Evolutionary conservation across 2,888 invertebrate species (phyloP), one percentile per base, ranked within the genome.

Genomic region (Platerodrilus igneus): DNA sequence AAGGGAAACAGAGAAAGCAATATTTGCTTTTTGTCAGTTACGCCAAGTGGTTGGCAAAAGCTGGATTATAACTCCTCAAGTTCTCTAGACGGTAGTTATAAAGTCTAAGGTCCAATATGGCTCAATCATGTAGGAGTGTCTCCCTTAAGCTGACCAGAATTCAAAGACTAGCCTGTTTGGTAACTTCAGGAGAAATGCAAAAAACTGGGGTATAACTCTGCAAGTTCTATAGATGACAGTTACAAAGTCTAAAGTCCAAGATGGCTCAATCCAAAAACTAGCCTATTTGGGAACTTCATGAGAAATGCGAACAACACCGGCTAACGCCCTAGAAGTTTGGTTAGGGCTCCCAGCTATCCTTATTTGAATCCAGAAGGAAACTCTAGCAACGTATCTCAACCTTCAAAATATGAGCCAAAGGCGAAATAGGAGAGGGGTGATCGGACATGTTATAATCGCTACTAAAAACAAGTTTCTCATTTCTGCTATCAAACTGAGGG

Each of bases 101-200:
- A 28, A n/a, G n/a, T 17, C 28, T 4, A 16, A n/a, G 9, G 16
- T 28, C 8, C 15, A 14, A 8, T 15, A 28, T 6, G 17, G 17
- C n/a, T 28, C 28, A 28, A 6, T 28, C 6, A 14, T 28, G 2
- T 28, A 10, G 28, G 3, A 3, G 2, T 2, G 9, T 28, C 4
- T 13, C 13, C 3, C 13, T 10, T 4, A 26, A 11, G 8, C 13
- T 26, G 26, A 14, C 13, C 4, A 26, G 13, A 18, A 25, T 45
- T 2, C 41, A 40, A 15, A 18, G 44, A 4, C 35, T 46, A 4
- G 40, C 41, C 13, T 29, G 43, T 13, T 22, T 41, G 9, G 33
- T 29, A 2, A 39, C 30, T 2, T 44, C 44, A n/a, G 38, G 44
- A 3, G 44, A 39, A 9, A n/a, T n/a, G n/a, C n/a, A n/a, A n/a